Conservation (phyloP, 37 sponge, comb jelly and placozoan genomes). For the Ianthella basta region DNA sequence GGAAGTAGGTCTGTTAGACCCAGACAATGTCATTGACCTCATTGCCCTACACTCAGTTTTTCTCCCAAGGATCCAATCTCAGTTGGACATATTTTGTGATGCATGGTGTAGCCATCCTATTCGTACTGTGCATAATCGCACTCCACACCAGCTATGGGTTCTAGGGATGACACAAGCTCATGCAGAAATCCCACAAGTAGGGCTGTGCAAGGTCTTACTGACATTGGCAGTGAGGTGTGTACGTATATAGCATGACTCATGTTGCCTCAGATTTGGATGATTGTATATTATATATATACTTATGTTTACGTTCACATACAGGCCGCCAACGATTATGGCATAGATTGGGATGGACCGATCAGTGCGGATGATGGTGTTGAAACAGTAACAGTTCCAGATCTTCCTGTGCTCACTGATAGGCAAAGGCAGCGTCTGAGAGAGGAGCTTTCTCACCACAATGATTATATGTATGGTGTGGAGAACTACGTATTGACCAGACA, state of each 20-base stretch:
- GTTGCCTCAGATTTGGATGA: no score
- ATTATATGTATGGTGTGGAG: no score
- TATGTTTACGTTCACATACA: not conserved
- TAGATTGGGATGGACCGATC: constrained; percentile 36
- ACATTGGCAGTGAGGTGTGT: no score
- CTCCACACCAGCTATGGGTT: constrained; percentile 64
- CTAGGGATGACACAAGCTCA: not conserved
- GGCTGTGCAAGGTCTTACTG: no score
- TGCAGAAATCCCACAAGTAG: no score
- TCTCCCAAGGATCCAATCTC: constrained; percentile 39
- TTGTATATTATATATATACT: not conserved
- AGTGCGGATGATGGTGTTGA: constrained; percentile 3
- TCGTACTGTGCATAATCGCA: constrained; percentile 38
- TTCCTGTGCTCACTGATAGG: not conserved
- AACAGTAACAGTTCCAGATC: constrained; percentile 9
- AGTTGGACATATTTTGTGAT: constrained; percentile 25
- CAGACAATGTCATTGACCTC: constrained; percentile 24
- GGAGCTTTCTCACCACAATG: no score
- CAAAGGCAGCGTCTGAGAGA: not conserved
- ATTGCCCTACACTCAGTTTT: constrained; percentile 27
- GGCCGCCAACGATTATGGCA: constrained; percentile 17
- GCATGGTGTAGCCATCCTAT: constrained; percentile 15
- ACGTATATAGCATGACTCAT: no score
- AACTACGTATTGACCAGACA: no score
- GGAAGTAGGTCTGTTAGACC: constrained; percentile 44